Evolutionary conservation across 30 jellyfish, hydroid and myxozoan genomes (phyloP).

Genomic region (Aurelia aurita): DNA sequence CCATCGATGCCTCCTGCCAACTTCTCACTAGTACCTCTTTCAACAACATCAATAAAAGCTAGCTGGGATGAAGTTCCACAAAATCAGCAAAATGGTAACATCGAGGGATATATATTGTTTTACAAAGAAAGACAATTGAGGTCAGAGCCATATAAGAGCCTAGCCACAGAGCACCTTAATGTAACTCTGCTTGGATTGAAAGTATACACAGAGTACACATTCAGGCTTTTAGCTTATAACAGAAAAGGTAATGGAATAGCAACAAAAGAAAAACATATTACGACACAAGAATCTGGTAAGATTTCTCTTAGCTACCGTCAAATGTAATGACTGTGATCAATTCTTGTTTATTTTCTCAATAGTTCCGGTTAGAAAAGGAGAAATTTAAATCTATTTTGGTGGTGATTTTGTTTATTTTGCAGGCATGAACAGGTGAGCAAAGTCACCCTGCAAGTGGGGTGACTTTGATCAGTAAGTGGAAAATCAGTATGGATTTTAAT

Average conservation of each 20-base stretch:
- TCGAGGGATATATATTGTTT: conserved; percentile 64
- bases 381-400: no score
- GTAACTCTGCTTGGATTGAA: conserved; percentile 45
- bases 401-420: no score
- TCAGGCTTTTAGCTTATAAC: conserved; percentile 74
- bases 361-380: no score
- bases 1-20: conserved; percentile 55
- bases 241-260: conserved; percentile 84
- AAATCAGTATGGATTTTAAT: no score
- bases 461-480: no score
- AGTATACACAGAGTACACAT: conserved; percentile 63
- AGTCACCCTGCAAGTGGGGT: no score
- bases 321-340: no score
- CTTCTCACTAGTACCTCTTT: conserved; percentile 49
- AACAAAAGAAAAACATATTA: conserved; percentile 21
- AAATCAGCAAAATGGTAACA: conserved; percentile 49
- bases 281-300: conserved; percentile 58
- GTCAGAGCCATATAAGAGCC: conserved; percentile 54
- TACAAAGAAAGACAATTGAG: conserved; percentile 36
- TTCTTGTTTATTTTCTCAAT: no score
- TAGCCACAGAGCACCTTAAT: conserved; percentile 38
- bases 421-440: no score
- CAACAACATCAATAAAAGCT: conserved; percentile 59
- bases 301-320: neutral
- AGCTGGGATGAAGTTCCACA: conserved; percentile 49